A percentile compares a stretch with the other conserved stretches of the same genome.
Evolutionary conservation across 2,113 vertebrate genomes (phyloP).

Genomic region (Conger conger): DNA sequence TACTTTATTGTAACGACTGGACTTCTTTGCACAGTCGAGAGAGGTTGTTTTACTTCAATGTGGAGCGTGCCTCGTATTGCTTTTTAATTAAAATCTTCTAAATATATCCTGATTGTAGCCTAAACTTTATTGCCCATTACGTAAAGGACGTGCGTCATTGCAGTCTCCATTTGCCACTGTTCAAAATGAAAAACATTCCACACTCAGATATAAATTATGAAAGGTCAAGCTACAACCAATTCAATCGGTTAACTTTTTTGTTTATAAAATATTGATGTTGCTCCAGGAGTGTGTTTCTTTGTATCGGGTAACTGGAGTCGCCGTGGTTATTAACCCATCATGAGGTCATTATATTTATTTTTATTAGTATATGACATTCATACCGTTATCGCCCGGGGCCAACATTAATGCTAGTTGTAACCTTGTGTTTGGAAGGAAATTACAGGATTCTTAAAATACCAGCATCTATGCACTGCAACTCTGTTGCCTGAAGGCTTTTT

Average conservation of each 20-base stretch:
- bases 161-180: background rate
- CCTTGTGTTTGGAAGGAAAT: background rate
- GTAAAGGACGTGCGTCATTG: background rate
- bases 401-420: background rate
- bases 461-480: background rate
- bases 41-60: background rate
- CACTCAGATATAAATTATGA: background rate
- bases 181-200: background rate
- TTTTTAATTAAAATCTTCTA: too few species aligned
- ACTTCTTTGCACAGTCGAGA: too few species aligned
- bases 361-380: background rate
- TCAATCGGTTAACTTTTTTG: constrained; percentile 14
- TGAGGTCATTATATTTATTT: background rate
- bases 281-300: constrained; percentile 15
- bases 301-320: constrained; percentile 16
- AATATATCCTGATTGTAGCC: too few species aligned
- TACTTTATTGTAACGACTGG: too few species aligned
- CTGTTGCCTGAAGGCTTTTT: background rate
- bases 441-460: background rate
- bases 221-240: background rate
- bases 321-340: background rate
- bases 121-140: too few species aligned
- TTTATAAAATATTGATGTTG: constrained; percentile 23
- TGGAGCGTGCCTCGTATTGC: background rate
- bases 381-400: background rate